Base-by-base conservation (phyloP, 2,797 vertebrate species). In the Pangasius larnaudii region DNA sequence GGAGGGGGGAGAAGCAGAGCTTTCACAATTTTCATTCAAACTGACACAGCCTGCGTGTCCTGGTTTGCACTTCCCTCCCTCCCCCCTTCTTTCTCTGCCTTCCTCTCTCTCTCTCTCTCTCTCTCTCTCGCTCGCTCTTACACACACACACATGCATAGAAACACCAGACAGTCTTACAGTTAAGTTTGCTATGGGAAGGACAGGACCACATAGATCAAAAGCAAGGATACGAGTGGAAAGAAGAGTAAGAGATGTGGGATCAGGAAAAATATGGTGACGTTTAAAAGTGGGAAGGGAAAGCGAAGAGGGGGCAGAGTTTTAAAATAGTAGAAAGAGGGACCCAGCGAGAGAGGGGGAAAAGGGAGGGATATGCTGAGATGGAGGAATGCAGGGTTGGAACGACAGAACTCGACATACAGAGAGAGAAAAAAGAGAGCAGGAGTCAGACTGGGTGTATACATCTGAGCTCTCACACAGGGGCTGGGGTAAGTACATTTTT, bases 1-100 rank as follows among this genome's bases (percentile, higher is more conserved):
- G 83, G 90, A 93, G 90, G 93, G 91, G 93, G 92, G 94, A 92
- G 92, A 91, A 93, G 90, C 93, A 89, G 78, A 93, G 92, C 93
- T 92, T 94, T 94, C 93, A 95, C 94, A 95, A 95, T 95, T 94
- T 96, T 96, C 95, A 96, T 96, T 96, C 95, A 96, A 94, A 96
- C 93, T 95, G 94, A 96, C 94, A 95, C 93, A 94, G 94, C 91
- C 93, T 95, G 94, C 91, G 91, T 95, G 94, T 96, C 95, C 94
- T 94, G 94, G 94, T 93, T 94, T 96, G 94, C 94, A 94, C 95
- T 95, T 93, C 86, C 89, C 91, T 91, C 88, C 89, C 91, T 90
- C 91, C 91, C 90, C 88, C 88, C 90, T 89, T 92, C 82, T 69
- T 69, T 61, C 39, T 63, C 56, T n/a, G 33, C 36, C 56, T 81